phyloP scores from a whole-genome alignment of 2,797 vertebrate species.

The Microtus californicus region DNA sequence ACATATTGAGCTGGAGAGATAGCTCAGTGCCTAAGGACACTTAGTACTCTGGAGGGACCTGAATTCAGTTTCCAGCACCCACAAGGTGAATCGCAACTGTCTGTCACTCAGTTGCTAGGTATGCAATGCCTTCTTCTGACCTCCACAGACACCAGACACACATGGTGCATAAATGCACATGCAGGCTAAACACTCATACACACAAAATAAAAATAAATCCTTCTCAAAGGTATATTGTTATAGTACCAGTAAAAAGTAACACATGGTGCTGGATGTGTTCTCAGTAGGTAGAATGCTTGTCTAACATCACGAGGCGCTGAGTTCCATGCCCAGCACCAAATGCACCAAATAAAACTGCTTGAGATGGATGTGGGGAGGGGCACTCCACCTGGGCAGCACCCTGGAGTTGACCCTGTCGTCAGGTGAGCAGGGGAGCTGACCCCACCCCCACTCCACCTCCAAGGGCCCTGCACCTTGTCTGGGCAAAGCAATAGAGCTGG shows the following conservation, averaged over 20 bases:
- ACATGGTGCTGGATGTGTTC: background rate
- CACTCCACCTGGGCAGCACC: background rate
- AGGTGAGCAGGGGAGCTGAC: background rate
- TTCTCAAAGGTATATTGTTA: background rate
- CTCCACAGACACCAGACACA: background rate
- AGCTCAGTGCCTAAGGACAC: background rate
- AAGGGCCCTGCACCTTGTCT: background rate
- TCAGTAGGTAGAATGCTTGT: background rate
- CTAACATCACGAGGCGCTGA: background rate
- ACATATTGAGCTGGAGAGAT: background rate
- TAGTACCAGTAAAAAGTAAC: background rate
- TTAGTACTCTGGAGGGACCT: background rate
- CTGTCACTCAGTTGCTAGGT: background rate
- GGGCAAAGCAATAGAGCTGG: background rate
- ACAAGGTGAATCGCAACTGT: background rate
- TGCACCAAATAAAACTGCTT: background rate
- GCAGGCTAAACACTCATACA: background rate
- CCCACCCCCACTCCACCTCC: too few species aligned
- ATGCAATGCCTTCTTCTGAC: background rate
- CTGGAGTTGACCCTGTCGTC: background rate
- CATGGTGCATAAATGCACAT: background rate
- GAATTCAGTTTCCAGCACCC: background rate
- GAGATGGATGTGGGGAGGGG: too few species aligned
- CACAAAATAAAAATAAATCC: background rate
- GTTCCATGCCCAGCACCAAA: background rate